phyloP scores from a whole-genome alignment of 1,140 invertebrate genomes.

The Drosophila funebris region DNA sequence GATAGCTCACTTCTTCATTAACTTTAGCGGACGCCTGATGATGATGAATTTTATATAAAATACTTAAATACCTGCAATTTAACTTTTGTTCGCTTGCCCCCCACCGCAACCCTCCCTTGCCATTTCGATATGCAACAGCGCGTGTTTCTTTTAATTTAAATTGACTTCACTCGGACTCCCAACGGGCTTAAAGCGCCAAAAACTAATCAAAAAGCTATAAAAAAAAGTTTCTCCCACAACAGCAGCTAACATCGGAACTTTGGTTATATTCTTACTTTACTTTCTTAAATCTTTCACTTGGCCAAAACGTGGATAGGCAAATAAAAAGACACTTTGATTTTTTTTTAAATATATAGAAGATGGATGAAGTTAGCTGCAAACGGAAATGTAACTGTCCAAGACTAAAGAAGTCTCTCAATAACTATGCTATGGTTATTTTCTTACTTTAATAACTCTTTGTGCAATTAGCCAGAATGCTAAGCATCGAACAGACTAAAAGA shows the following conservation, averaged over 20 bases:
- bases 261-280: conserved; percentile 13
- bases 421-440: background rate
- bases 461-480: background rate
- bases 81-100: conserved; percentile 60
- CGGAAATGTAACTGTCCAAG: background rate
- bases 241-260: conserved; percentile 11
- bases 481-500: too few relatives aligned
- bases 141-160: conserved; percentile 75
- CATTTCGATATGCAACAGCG: conserved; percentile 68
- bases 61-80: conserved; percentile 83
- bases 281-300: background rate
- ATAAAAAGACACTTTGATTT: background rate
- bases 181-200: conserved; percentile 45
- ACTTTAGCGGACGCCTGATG: conserved; percentile 62
- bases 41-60: conserved; percentile 82
- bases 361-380: background rate
- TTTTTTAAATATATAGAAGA: background rate
- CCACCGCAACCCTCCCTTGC: background rate
- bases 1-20: conserved; percentile 60
- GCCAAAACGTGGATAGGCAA: background rate
- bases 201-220: conserved; percentile 83
- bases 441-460: background rate
- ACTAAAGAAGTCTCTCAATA: background rate
- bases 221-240: conserved; percentile 53
- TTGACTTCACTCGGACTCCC: conserved; percentile 59